Evolutionary conservation across 2,888 invertebrate species (phyloP), one percentile per base, ranked within the genome.

Genomic region (Caenorhabditis sp.): DNA sequence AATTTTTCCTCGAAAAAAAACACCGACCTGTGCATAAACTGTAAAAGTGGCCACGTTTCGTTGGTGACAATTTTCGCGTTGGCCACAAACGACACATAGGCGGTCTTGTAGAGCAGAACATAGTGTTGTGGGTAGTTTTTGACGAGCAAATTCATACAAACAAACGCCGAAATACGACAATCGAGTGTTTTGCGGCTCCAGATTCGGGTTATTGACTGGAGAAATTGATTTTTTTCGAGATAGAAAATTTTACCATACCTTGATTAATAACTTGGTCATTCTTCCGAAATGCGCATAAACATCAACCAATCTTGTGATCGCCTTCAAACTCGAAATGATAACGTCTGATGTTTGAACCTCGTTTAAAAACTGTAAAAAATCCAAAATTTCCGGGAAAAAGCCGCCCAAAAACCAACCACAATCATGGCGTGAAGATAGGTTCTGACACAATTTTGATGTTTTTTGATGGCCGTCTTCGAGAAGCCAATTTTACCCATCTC

Each of bases 171-270:
- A 5, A 81, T 65, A 10, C 85, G 81, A 27, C 80, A 78, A 31
- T 84, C 78, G 43, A 84, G 72, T 23, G 81, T 80, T 65, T 84
- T 83, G 1, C 84, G 76, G 49, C 84, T 83, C 86, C 86, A 86
- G 26, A 84, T 62, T 67, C 69, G 66, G 6, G 79, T 74, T 21
- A 84, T 62, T 17, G 73, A 66, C 81, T 81, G 51, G 31, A 31
- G 10, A 6, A 31, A 57, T 31, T 54, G 54, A 10, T 26, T 26
- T 19, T 54, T 49, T 23, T 54, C 6, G 6, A 26, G 14, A 43
- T 36, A 49, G 19, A 61, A 21, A 12, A 55, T 76, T 26, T n/a
- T 55, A 50, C 4, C n/a, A 5, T 50, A 84, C 83, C 76, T 84
- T 85, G 58, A 86, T 76, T 1, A 86, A 69, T 24, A 69, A 62